A percentile compares a stretch with the other conserved stretches of the same genome.
Evolutionary conservation across 64 coral and sea anemone species (phyloP).

Genomic region (Orbicella faveolata): DNA sequence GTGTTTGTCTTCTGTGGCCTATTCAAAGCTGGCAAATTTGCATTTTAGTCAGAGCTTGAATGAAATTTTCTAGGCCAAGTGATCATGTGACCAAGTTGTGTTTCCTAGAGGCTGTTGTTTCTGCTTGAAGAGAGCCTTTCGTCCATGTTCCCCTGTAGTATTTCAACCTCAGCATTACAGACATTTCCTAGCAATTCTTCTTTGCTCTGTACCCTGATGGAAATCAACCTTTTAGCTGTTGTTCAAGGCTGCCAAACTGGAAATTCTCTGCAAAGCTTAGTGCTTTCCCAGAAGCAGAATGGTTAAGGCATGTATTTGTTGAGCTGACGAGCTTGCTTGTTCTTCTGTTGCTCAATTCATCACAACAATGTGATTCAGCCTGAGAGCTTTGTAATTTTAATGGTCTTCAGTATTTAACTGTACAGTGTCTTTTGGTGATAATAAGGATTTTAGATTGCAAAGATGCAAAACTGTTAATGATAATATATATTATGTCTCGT

Average conservation of each 20-base stretch:
- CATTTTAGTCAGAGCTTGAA: slow-evolving; percentile 62
- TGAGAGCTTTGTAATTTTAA: background rate
- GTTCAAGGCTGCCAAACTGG: slow-evolving; percentile 22
- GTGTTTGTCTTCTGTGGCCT: slow-evolving; percentile 59
- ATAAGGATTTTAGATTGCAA: background rate
- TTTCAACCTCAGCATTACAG: background rate
- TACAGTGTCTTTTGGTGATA: background rate
- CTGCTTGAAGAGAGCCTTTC: background rate
- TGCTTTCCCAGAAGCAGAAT: slow-evolving; percentile 53
- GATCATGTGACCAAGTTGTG: slow-evolving; percentile 58
- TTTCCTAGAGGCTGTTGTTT: slow-evolving; percentile 21
- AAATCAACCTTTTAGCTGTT: background rate
- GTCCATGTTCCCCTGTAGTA: background rate
- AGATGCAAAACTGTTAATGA: slow-evolving; percentile 6
- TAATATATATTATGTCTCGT: background rate
- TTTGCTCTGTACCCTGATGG: slow-evolving; percentile 23
- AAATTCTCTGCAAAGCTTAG: slow-evolving; percentile 29
- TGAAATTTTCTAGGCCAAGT: slow-evolving; percentile 48
- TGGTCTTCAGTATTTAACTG: background rate
- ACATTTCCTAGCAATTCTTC: background rate
- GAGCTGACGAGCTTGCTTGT: background rate
- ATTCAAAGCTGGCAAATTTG: slow-evolving; percentile 74
- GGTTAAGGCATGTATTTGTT: slow-evolving; percentile 90
- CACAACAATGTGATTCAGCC: background rate
- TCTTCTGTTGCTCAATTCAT: background rate